phyloP scores from a whole-genome alignment of 1,140 invertebrate species.

The Heliconius melpomene region DNA sequence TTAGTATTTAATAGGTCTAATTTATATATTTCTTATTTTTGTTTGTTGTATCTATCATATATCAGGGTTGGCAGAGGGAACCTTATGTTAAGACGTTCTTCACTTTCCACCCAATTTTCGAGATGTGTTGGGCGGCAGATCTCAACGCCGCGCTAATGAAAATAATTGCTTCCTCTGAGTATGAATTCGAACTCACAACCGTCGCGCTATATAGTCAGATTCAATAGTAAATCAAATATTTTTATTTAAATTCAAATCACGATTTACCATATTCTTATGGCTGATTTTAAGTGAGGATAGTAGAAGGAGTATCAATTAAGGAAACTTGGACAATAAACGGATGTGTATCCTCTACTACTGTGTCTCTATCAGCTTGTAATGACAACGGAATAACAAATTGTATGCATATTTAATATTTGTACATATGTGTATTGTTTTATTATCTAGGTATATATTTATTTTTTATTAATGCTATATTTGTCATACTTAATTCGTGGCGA shows the following conservation, averaged over 20 bases:
- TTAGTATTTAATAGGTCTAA: background rate
- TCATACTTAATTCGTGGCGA: too few relatives aligned
- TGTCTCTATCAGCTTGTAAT: conserved; percentile 32
- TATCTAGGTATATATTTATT: too few relatives aligned
- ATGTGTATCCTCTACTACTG: conserved; percentile 35
- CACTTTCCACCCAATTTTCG: background rate
- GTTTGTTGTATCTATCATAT: background rate
- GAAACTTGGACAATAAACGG: conserved; percentile 35
- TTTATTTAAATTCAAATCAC: too few relatives aligned
- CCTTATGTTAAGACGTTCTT: background rate
- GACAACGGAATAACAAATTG: conserved; percentile 34
- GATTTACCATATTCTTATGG: background rate
- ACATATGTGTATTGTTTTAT: background rate
- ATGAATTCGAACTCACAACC: too few relatives aligned
- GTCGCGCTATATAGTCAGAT: too few relatives aligned
- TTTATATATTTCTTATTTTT: background rate
- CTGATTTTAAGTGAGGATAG: background rate
- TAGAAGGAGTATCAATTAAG: conserved; percentile 4
- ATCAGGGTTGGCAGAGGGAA: background rate
- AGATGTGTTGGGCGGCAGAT: too few relatives aligned
- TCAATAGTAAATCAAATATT: too few relatives aligned
- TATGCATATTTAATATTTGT: background rate
- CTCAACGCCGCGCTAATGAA: background rate
- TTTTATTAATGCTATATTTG: too few relatives aligned
- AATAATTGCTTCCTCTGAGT: background rate